Evolutionary conservation across 2,113 vertebrate species (phyloP).

Genomic region (Noturus placidus): DNA sequence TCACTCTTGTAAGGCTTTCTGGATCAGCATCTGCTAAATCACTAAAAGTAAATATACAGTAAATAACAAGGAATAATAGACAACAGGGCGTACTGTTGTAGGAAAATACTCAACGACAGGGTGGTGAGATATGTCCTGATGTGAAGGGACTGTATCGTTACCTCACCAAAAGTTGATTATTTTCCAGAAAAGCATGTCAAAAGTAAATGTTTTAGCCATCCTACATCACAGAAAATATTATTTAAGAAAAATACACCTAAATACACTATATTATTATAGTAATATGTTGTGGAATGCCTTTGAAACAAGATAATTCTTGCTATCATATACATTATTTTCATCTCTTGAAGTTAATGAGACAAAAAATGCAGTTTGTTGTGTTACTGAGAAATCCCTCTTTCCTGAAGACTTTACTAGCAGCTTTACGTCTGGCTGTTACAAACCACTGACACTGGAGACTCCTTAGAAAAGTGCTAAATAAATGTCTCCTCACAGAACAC

Average conservation of each 20-base stretch:
- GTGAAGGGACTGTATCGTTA: background rate
- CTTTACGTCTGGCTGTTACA: background rate
- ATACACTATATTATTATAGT: too few species aligned
- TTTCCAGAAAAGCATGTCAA: background rate
- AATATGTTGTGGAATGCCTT: background rate
- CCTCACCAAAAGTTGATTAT: background rate
- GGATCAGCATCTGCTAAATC: background rate
- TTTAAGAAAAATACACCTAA: background rate
- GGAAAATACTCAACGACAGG: background rate
- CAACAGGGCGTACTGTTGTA: background rate
- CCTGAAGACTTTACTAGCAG: background rate
- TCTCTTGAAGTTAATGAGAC: background rate
- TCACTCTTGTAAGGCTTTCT: background rate
- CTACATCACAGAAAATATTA: background rate
- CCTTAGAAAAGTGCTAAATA: background rate
- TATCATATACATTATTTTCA: constrained; percentile 1
- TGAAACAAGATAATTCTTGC: background rate
- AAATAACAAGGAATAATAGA: background rate
- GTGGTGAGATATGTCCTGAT: background rate
- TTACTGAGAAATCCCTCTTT: background rate
- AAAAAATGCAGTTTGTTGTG: background rate
- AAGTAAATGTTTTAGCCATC: background rate
- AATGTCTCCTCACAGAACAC: background rate
- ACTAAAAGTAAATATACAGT: background rate
- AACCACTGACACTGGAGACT: background rate